Base-by-base conservation (phyloP, 1,140 invertebrate genomes). In the Caenorhabditis brenneri region DNA sequence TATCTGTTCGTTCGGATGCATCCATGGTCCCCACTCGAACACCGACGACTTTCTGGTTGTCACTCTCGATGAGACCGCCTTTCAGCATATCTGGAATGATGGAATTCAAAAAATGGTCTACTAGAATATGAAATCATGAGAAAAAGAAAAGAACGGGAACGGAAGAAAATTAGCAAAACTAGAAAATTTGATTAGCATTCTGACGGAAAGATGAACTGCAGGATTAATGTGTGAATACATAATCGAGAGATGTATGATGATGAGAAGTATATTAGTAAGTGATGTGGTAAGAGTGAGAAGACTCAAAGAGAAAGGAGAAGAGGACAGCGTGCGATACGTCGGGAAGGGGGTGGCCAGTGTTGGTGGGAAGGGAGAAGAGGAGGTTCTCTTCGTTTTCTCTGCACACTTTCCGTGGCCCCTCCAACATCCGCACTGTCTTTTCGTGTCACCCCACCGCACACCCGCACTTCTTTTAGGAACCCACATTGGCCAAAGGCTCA, bases 241-340 rank as follows among this genome's bases (percentile, higher is more conserved):
- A 74, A 74, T 42, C n/a, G n/a, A 74, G 36, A 10, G 65, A 42
- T 46, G 65, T 42, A 74, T 27, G 22, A 42, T 27, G 22, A 42
- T 74, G 65, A 74, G 36, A 15, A 42, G 65, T 74, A 74, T 74
- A 74, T 74, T 74, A 42, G 65, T 24, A 42, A 74, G 22, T 74
- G 33, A 74, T 74, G 65, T 74, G n/a, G 65, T 74, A 74, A 74
- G 65, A 74, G 58, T 36, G 58, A 65, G 58, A 36, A 36, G 65
- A 74, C 65, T 27, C 33, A 24, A 24, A 74, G 36, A 74, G 36
- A 74, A 65, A 33, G 24, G 29, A 42, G 36, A 42, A 74, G 29
- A 22, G 36, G 36, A 42, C 36, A 42, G 65, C 36, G 65, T 42
- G 65, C 33, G 33, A 74, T 24, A 74, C 65, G 65, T 74, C 65